Evolutionary conservation across 1,140 invertebrate species (phyloP).

Genomic region (Neodiprion lecontei): DNA sequence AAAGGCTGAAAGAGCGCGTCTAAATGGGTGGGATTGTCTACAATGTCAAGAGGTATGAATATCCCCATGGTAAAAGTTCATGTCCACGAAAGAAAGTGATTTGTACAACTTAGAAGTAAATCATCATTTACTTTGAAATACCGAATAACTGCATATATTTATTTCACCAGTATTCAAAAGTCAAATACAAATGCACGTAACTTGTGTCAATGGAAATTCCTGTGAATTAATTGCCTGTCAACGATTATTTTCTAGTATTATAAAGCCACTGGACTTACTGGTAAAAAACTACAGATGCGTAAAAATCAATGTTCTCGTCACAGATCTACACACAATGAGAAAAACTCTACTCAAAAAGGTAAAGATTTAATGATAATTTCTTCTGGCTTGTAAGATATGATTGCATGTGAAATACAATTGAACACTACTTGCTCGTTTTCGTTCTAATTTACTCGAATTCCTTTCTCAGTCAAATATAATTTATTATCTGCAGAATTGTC

Average conservation of each 20-base stretch:
- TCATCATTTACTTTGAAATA: too few relatives aligned
- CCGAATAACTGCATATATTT: too few relatives aligned
- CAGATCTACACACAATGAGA: slow-evolving; percentile 50
- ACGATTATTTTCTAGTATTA: slow-evolving; percentile 56
- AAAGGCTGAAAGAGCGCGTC: slow-evolving; percentile 49
- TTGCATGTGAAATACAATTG: too few relatives aligned
- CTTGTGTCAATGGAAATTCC: slow-evolving; percentile 18
- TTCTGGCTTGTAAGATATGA: slow-evolving; percentile 17
- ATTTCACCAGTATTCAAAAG: too few relatives aligned
- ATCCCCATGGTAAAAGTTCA: too few relatives aligned
- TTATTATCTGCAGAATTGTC: too few relatives aligned
- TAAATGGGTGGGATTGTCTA: slow-evolving; percentile 54
- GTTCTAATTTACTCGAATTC: too few relatives aligned
- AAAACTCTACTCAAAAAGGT: slow-evolving; percentile 53
- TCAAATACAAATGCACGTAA: too few relatives aligned
- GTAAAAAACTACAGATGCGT: slow-evolving; percentile 47
- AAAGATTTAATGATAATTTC: slow-evolving; percentile 24
- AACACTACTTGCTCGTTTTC: too few relatives aligned
- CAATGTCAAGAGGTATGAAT: slow-evolving; percentile 53
- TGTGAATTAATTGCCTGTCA: background rate
- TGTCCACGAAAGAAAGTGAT: too few relatives aligned
- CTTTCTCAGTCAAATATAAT: too few relatives aligned
- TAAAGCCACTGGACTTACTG: slow-evolving; percentile 41
- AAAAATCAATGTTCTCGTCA: slow-evolving; percentile 61
- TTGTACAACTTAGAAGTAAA: too few relatives aligned